phyloP scores from a whole-genome alignment of 2,888 invertebrate species.

The Ennomos erosarius region DNA sequence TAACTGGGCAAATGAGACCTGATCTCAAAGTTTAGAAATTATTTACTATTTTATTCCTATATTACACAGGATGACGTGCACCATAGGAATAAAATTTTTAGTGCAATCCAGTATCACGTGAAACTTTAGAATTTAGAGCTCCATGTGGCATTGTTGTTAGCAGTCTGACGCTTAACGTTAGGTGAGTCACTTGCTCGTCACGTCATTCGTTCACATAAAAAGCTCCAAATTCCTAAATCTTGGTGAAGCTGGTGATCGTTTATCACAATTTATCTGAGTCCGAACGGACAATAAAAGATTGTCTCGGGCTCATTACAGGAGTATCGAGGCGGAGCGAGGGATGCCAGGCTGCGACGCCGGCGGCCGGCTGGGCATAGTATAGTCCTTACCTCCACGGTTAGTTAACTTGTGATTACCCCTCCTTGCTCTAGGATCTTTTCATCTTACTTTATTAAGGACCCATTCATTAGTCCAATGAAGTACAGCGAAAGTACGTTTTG shows the following conservation, averaged over 20 bases:
- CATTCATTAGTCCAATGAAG: constrained; percentile 25
- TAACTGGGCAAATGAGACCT: too few species aligned
- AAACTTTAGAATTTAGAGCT: too few species aligned
- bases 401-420: constrained; percentile 62
- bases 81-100: too few species aligned
- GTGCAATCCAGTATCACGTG: too few species aligned
- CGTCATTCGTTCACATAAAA: too few species aligned
- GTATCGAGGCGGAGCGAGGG: constrained; percentile 53
- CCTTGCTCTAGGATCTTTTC: constrained; percentile 22
- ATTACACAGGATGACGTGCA: too few species aligned
- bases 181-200: too few species aligned
- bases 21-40: too few species aligned
- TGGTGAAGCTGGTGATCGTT: constrained; percentile 67
- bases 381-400: constrained; percentile 52
- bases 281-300: constrained; percentile 76
- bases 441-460: constrained; percentile 27
- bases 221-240: constrained; percentile 66
- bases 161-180: too few species aligned
- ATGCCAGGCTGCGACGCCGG: background rate
- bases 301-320: constrained; percentile 69
- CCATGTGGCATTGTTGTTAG: too few species aligned
- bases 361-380: constrained; percentile 1
- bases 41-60: too few species aligned
- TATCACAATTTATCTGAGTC: constrained; percentile 79
- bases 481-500: constrained; percentile 12